Base-by-base conservation (phyloP, 2,797 vertebrate species). In the Clarias platycephalus region DNA sequence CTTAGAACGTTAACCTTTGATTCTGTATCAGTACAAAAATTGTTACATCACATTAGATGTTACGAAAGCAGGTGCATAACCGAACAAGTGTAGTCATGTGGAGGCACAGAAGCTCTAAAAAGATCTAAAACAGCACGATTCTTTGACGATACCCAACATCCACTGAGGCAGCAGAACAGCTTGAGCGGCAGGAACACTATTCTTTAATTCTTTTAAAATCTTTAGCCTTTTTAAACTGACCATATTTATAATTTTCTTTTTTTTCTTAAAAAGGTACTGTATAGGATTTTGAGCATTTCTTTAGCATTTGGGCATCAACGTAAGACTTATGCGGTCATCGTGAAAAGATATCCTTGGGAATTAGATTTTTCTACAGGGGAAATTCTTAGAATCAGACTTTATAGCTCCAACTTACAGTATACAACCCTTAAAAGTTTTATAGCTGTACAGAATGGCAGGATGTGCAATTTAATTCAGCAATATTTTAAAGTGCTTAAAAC, bases 81-180 rank as follows among this genome's bases (percentile, higher is more conserved):
- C 31, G 77, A 88, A 71, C 58, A 76, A 84, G 62, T 15, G 68
- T 68, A 85, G 83, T 87, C 66, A 84, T 66, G 80, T 84, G 85
- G 88, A 93, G 93, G 92, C 93, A 93, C 91, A 71, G 88, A 31
- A 91, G 90, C 85, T 82, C 86, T 87, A 86, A 87, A 84, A 78
- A 67, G 37, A 88, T 80, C 86, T 71, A 89, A 79, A 89, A 88
- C 86, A 64, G 64, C 83, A 72, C 72, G 37, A 49, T 71, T 72
- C 85, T 66, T 87, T 75, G 80, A 79, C 89, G 80, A 80, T 70
- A n/a, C 88, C 72, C 63, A 63, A 22, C 77, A 84, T 44, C 77
- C 86, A 91, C 88, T 78, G 88, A 88, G 84, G 82, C 62, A 85
- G 85, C 84, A 89, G 83, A 77, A 87, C 80, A 24, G 74, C 71